Base-by-base conservation (phyloP, 2,113 vertebrate species). In the Calyptomena viridis region DNA sequence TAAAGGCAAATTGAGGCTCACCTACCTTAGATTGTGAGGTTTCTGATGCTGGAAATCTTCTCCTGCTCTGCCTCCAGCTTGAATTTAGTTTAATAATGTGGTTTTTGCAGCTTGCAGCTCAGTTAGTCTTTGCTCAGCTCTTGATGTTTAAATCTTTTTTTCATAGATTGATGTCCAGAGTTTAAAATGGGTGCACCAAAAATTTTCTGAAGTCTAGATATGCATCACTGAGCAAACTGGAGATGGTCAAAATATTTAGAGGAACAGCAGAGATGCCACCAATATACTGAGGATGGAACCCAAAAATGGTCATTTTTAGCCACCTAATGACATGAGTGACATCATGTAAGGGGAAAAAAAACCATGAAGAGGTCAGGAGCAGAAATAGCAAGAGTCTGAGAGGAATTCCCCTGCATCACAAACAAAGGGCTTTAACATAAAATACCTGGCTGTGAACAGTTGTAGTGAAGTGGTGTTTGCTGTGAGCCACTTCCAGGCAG, bases 351-450 rank as follows among this genome's bases (percentile, higher is more conserved):
- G 47, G 60, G 78, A 8, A 40, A 68, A 37, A 27, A n/a, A 56
- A 17, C 47, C 50, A 12, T 17, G 56, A 93, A 87, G 94, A 90
- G n/a, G 68, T 6, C 44, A 73, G 47, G 35, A 67, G 73, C 39
- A 93, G 93, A 93, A 96, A 93, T 52, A 21, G 30, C 59, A 15
- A 67, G 53, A 76, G 13, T 89, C 42, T 30, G 74, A 67, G 69
- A 97, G 94, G 95, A 97, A 93, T 95, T 95, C 84, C 97, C 98
- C 98, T 42, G 42, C 33, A 42, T 6, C 77, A 11, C 59, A 64
- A 55, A 4, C 21, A 37, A 5, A 27, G 24, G 31, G 33, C 7
- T 92, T 8, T 7, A 8, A 25, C 14, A 11, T 2, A 3, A 24
- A 84, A 2, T 14, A 56, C 8, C 33, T n/a, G 25, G 23, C 42